Base-by-base conservation (phyloP, 1,140 invertebrate genomes). In the Leptinotarsa texana region DNA sequence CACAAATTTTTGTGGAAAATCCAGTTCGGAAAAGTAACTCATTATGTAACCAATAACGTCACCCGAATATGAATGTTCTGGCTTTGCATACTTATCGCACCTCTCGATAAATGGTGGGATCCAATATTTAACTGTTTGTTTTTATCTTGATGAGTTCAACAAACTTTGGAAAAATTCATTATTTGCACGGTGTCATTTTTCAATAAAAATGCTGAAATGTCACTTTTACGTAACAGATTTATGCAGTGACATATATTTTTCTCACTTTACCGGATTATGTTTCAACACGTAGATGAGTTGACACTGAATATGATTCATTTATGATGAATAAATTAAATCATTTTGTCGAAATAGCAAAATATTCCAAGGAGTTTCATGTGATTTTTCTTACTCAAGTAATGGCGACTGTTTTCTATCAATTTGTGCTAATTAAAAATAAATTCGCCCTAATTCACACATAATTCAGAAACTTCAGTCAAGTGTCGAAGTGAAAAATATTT, bases 111-210 rank as follows among this genome's bases (percentile, higher is more conserved):
- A 57, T 57, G 15, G n/a, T 17, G 51, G 51, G 4, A 57, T 57
- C 13, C 51, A 13, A n/a, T 17, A 57, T 57, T 57, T 13, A 13
- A 57, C 51, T 57, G 51, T 57, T 57, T 57, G 51, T 57, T 57
- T 57, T 57, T 57, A 3, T 57, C 51, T 18, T 18, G n/a, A 57
- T 17, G 17, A 57, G 51, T 57, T 57, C 51, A 57, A 57, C 51
- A 57, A 57, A 57, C 51, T 57, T 57, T n/a, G 51, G 15, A 57
- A 57, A 57, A 18, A 57, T 17, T 57, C 51, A 57, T 57, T 57
- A 57, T 57, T 57, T 17, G 51, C 51, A 42, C 33, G 4, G 51
- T 57, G 17, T 57, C n/a, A 15, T 5, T 57, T 57, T 57, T 57
- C 51, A 4, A 57, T 57, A 57, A 57, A 57, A 57, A 57, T 57